Percentiles rank a stretch among this genome's conserved stretches.
Conservation (phyloP, 2,888 invertebrate genomes). For the Stegophylla sp. region DNA sequence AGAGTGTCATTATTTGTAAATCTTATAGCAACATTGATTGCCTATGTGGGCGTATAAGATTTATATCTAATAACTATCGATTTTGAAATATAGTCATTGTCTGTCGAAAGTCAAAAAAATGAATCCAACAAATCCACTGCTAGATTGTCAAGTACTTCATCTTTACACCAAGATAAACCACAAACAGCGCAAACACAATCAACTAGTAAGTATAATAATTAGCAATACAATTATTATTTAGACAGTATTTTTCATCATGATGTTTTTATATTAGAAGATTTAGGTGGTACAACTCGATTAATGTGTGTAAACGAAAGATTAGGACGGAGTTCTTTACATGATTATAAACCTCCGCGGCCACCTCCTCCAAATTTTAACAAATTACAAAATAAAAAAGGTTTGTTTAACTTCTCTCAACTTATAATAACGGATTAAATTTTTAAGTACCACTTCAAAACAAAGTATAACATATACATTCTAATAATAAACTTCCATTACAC, state of each 20-base stretch:
- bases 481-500: too few species aligned
- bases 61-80: background rate
- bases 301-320: conserved; percentile 52
- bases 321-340: conserved; percentile 54
- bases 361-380: conserved; percentile 61
- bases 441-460: too few species aligned
- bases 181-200: conserved; percentile 15
- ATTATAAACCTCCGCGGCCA: conserved; percentile 60
- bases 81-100: conserved; percentile 30
- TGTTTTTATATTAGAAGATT: conserved; percentile 27
- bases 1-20: conserved; percentile 34
- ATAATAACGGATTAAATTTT: too few species aligned
- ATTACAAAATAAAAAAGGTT: conserved; percentile 60
- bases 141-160: conserved; percentile 43
- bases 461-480: too few species aligned
- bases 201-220: conserved; percentile 5
- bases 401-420: background rate
- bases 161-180: conserved; percentile 43
- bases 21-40: too few species aligned
- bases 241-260: background rate
- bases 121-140: conserved; percentile 33
- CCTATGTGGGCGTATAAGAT: background rate
- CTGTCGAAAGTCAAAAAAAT: conserved; percentile 48
- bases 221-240: background rate
- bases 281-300: conserved; percentile 31